Evolutionary conservation across 2,797 vertebrate species (phyloP).

Genomic region (Rhinoraja longicauda): DNA sequence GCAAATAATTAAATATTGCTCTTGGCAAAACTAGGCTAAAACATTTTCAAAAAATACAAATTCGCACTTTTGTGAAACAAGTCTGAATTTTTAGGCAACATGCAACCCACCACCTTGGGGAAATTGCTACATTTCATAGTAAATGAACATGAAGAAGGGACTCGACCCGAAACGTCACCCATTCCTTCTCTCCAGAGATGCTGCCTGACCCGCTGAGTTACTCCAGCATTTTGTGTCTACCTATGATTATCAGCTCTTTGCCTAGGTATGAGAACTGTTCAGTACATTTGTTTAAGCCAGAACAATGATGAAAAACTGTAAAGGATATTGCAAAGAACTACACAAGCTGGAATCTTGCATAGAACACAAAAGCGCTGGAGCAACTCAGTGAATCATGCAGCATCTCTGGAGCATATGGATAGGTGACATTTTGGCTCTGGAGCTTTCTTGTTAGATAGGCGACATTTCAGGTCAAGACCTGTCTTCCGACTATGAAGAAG

Average conservation of each 20-base stretch:
- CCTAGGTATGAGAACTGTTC: not conserved
- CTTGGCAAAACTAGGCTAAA: not conserved
- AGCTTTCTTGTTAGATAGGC: no score
- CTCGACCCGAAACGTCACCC: no score
- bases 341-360: no score
- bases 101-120: not conserved
- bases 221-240: no score
- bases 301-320: not conserved
- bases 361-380: no score
- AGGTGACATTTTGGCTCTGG: no score
- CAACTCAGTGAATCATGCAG: no score
- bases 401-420: no score
- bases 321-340: not conserved
- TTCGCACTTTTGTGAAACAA: not conserved
- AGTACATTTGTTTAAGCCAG: not conserved
- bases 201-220: no score
- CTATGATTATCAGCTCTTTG: not conserved
- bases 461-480: no score
- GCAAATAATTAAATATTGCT: slow-evolving; percentile 1
- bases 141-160: not conserved
- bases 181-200: no score
- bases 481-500: no score
- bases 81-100: not conserved
- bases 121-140: not conserved
- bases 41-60: not conserved